These are phyloP conservation scores for Setipinna tenuifilis DNA, from an alignment of 2,797 vertebrate species.

Conservation along the genomic window DNA sequence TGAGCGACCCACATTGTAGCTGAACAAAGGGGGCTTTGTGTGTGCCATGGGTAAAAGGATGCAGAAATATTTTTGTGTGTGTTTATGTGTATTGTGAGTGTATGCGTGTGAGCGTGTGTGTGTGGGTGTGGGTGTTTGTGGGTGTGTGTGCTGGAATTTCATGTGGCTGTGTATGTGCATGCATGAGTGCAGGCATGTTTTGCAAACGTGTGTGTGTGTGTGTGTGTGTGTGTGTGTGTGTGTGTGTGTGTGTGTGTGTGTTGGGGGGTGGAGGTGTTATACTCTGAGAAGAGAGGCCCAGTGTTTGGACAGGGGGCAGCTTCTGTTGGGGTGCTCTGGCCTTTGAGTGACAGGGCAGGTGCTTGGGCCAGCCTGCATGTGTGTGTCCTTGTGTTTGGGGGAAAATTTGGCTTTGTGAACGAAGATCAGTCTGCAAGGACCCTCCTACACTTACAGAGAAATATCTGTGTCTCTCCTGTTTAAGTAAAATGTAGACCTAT, in stretches of 20 bases:
- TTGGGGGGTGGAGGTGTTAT: constrained; percentile 46
- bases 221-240: constrained; percentile 29
- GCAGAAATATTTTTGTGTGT: constrained; percentile 30
- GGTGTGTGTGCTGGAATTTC: constrained; percentile 27
- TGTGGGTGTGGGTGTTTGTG: constrained; percentile 37
- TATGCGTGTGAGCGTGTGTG: constrained; percentile 31
- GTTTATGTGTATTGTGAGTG: constrained; percentile 36
- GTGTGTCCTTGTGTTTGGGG: not conserved
- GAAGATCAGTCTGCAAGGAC: constrained; percentile 31
- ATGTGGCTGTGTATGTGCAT: not conserved
- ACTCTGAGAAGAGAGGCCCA: constrained; percentile 66
- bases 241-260: constrained; percentile 39
- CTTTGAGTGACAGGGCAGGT: constrained; percentile 71
- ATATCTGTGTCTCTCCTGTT: constrained; percentile 28
- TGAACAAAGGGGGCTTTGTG: constrained; percentile 75
- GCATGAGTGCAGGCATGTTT: constrained; percentile 65
- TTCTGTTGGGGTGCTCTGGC: not conserved
- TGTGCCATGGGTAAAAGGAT: constrained; percentile 28
- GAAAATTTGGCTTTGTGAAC: constrained; percentile 28
- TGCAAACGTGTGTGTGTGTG: constrained; percentile 16
- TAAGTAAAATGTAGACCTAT: constrained; percentile 33
- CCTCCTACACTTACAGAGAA: constrained; percentile 31
- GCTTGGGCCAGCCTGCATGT: constrained; percentile 41
- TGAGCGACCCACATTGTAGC: constrained; percentile 67
- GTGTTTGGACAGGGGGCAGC: constrained; percentile 50